Conservation (phyloP, 2,113 vertebrate species). For the Trogon surrucura region DNA sequence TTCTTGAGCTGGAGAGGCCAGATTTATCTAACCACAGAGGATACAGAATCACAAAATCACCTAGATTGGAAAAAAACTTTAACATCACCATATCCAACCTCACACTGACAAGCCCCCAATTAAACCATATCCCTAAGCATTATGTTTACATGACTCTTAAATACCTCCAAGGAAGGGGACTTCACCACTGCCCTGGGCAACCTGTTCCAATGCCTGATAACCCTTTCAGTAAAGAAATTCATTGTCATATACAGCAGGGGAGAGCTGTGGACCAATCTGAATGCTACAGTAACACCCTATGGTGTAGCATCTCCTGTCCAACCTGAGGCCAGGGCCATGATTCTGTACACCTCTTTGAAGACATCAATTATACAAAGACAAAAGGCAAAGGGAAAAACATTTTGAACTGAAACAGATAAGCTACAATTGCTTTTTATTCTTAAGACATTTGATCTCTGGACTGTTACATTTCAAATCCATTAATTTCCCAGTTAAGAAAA, state of each 20-base stretch:
- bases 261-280: background rate
- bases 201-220: no score
- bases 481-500: background rate
- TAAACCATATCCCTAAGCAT: no score
- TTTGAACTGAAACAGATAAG: background rate
- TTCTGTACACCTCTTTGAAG: background rate
- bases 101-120: no score
- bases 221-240: no score
- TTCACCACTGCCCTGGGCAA: no score
- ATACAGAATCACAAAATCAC: background rate
- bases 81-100: no score
- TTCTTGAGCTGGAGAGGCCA: background rate
- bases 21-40: background rate
- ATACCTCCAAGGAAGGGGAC: no score
- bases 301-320: background rate
- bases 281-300: background rate
- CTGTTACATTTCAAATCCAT: background rate
- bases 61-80: no score
- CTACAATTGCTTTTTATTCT: background rate
- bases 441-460: background rate
- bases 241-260: no score
- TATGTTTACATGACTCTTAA: no score
- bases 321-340: background rate
- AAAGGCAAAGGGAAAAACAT: background rate
- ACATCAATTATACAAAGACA: background rate